These are phyloP conservation scores for Cynocephalus volans DNA, from an alignment of 2,113 vertebrate species.

Conservation along the genomic window DNA sequence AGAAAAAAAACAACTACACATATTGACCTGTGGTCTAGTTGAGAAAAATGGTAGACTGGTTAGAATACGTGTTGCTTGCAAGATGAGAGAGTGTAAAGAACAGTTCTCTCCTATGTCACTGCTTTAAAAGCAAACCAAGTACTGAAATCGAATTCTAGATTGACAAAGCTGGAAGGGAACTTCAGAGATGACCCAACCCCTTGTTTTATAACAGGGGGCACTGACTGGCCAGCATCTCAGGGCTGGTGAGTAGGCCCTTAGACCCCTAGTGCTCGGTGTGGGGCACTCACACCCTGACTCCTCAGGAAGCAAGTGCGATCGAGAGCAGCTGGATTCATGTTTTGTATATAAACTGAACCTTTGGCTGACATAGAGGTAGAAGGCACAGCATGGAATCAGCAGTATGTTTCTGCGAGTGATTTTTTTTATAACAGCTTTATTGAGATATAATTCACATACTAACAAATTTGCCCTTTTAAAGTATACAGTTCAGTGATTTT, in stretches of 20 bases:
- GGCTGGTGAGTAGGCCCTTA: background rate
- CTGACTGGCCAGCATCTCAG: too few relatives aligned
- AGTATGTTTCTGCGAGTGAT: background rate
- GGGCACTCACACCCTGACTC: background rate
- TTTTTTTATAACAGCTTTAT: background rate
- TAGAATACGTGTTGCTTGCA: background rate
- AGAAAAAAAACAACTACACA: too few relatives aligned
- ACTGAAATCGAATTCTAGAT: background rate
- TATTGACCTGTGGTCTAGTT: background rate
- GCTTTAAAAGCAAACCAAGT: background rate
- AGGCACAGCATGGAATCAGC: background rate
- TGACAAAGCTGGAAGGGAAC: background rate
- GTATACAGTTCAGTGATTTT: background rate
- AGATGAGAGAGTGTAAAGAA: background rate
- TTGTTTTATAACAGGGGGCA: background rate
- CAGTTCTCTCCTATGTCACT: too few relatives aligned
- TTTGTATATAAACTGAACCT: background rate
- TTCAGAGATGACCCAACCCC: background rate
- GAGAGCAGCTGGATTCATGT: background rate
- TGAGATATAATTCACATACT: background rate
- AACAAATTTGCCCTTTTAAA: background rate
- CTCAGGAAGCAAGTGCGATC: background rate
- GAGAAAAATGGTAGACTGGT: background rate
- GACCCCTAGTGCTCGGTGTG: background rate
- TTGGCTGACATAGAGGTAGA: background rate